Evolutionary conservation across 2,888 invertebrate species (phyloP), one percentile per base, ranked within the genome.

Genomic region (Conchocele bisecta): DNA sequence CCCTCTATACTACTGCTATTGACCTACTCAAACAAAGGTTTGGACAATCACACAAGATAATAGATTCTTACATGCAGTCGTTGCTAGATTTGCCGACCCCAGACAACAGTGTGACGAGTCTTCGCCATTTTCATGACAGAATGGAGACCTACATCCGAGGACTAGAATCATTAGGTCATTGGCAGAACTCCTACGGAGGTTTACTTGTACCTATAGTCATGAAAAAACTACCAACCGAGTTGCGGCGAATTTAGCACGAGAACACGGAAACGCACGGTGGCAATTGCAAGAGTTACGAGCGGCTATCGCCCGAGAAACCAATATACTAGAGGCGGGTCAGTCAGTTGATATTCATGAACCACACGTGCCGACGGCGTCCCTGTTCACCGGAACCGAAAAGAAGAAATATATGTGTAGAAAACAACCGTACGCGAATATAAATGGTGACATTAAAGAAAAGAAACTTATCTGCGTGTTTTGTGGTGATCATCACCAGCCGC

Each of bases 111-210:
- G 15, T 51, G 1, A 20, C 26, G 9, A 39, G 56, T 44, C 35
- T 66, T 28, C 42, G 37, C 20, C 6, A 11, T 22, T 69, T 73
- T 58, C 44, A 53, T 26, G 66, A 72, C 61, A 66, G 53, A 29
- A 28, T 65, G 35, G 58, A 72, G 29, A 59, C 35, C 17, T 57
- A 67, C 33, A 51, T 69, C 24, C 51, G 65, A 15, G 69, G 65
- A 15, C 44, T 71, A 15, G 61, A 70, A 57, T 70, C 67, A 3
- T 26, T 74, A 13, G 64, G 51, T n/a, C 68, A 65, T 41, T 29
- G 20, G 17, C 48, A 70, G 33, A 60, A 66, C 15, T 51, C 37
- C 7, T 63, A 75, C 31, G 66, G 63, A 35, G 39, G 42, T 28
- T 35, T 66, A 2, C 11, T 65, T 31, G 59, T 73, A 20, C 60